These are phyloP conservation scores for Thaumatotibia leucotreta DNA, from an alignment of 1,140 invertebrate species.

Conservation along the genomic window DNA sequence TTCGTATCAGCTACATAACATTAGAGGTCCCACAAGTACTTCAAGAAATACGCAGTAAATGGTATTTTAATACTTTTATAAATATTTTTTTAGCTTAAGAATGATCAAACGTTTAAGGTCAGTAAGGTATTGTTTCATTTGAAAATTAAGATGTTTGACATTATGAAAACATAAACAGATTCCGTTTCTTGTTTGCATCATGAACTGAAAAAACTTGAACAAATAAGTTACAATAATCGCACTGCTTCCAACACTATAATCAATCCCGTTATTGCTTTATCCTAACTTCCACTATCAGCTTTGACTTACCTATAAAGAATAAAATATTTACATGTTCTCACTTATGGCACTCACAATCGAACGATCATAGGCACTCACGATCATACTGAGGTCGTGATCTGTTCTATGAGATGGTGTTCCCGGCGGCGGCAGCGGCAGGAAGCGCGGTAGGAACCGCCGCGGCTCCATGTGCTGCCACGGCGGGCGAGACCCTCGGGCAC, in stretches of 20 bases:
- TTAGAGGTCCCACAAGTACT: constrained; percentile 59
- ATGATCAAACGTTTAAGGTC: constrained; percentile 18
- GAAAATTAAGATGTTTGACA: too few species aligned
- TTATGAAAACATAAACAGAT: too few species aligned
- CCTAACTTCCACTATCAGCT: not conserved
- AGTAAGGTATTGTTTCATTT: not conserved
- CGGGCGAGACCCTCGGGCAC: constrained; percentile 86
- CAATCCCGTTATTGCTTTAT: constrained; percentile 13
- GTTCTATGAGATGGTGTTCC: constrained; percentile 80
- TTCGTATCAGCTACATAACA: constrained; percentile 37
- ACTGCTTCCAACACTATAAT: not conserved
- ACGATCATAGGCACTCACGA: not conserved
- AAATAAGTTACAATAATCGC: not conserved
- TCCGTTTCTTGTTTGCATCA: not conserved
- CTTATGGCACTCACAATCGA: not conserved
- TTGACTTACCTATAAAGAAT: not conserved
- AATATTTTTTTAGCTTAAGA: not conserved
- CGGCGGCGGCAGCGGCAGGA: constrained; percentile 75
- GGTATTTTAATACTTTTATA: not conserved
- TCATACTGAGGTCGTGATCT: constrained; percentile 82
- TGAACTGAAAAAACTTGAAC: not conserved
- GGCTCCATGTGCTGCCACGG: constrained; percentile 51
- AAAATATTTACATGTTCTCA: constrained; percentile 12
- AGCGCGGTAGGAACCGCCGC: constrained; percentile 64
- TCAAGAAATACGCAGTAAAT: constrained; percentile 32